Evolutionary conservation across 2,113 vertebrate species (phyloP), one percentile per base, ranked within the genome.

Genomic region (Hippocampus comes): DNA sequence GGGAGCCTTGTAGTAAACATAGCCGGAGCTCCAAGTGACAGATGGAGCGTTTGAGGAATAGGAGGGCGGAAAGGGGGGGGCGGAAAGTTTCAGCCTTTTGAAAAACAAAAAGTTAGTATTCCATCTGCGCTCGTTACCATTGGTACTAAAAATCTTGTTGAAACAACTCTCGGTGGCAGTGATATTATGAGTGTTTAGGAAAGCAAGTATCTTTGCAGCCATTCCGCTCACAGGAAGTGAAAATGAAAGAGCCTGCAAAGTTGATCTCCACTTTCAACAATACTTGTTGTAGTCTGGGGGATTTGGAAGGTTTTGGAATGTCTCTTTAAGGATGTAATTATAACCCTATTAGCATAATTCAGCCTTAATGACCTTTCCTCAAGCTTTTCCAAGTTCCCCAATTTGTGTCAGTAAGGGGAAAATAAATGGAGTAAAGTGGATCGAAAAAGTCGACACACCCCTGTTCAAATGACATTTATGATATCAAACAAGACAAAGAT

Each of bases 1-100:
- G 96, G 0, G 86, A 96, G 0, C 92, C 94, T 56, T 99, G 97
- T 0, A 91, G 92, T 71, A 94, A 94, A 88, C 92, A 89, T 61
- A 89, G 91, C 90, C 88, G 92, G 82, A 2, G 92, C 86, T 94
- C 87, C 11, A 53, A 86, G 84, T 86, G 72, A 91, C 74, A 61
- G 73, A 73, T 65, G 38, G 20, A 27, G 42, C 42, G 6, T 66
- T 48, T 25, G 63, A 46, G 23, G 25, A n/a, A 68, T 30, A 21
- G 18, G 18, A 30, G 18, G 27, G 7, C 3, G 7, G 46, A 14
- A 48, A 38, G 5, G 5, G 25, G n/a, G 46, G 17, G 65, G 2
- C 14, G 12, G 41, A 25, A 25, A 49, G 43, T 66, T 48, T 18
- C 15, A 18, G n/a, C 23, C n/a, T 34, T 61, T 61, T 61, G 18